Base-by-base conservation (phyloP, 2,113 vertebrate species). In the Bombycilla garrulus region DNA sequence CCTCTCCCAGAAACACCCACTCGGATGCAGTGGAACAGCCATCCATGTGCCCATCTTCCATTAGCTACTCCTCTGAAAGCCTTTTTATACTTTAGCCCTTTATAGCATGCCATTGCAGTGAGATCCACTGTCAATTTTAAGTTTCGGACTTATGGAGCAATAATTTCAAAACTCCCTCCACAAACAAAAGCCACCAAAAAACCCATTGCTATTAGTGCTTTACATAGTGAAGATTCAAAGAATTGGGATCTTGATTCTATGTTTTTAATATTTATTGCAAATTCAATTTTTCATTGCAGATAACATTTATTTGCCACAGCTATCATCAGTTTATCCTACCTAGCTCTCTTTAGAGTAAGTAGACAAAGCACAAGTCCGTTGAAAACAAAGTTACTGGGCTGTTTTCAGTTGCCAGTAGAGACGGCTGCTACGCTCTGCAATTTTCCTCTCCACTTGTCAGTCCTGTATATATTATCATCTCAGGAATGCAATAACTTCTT, bases 401-500 rank as follows among this genome's bases (percentile, higher is more conserved):
- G 58, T 84, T 96, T 91, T 84, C 61, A 18, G 91, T 69, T 90
- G 62, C 78, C 81, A 89, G 11, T 23, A 85, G 81, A 93, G 62
- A 92, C 17, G 5, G 66, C 18, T 0, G 0, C 54, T 82, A 58
- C n/a, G 81, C 50, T 70, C 62, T 87, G 61, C 54, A 91, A 77
- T 92, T 81, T 91, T 92, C 74, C 78, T 92, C 78, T 93, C 48
- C 23, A 24, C 50, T 85, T 79, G n/a, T 91, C 78, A 82, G 45
- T 69, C 25, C 31, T 45, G 54, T 73, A 65, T 72, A n/a, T 38
- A 45, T 89, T 82, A 90, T 72, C 70, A 76, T 36, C 62, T 82
- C 53, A 90, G 91, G 86, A 95, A 95, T 94, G 89, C 81, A 97
- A 62, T 85, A 94, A 89, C 72, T 82, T 87, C 60, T 95, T 85